Evolutionary conservation across 1,140 invertebrate species (phyloP).

Genomic region (Rhopalosiphum padi): DNA sequence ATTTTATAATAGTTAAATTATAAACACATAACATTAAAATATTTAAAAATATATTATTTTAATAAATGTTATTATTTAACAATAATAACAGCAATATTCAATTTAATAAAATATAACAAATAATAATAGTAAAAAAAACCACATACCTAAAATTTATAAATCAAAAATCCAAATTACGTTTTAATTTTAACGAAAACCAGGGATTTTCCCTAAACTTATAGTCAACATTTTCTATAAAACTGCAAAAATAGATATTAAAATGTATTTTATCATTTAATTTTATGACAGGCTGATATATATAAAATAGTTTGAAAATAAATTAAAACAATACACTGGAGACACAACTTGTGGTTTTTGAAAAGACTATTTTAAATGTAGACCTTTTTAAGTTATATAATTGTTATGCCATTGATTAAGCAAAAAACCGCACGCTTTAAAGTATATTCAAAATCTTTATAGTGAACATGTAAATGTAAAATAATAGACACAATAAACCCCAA

Average conservation of each 20-base stretch:
- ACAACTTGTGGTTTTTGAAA: not conserved
- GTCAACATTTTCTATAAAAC: not conserved
- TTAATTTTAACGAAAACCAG: not conserved
- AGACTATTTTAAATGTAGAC: not conserved
- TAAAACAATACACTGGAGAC: not conserved
- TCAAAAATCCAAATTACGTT: too few relatives aligned
- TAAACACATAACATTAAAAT: too few relatives aligned
- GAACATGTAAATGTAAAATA: not conserved
- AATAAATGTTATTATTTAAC: too few relatives aligned
- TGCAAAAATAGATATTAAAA: not conserved
- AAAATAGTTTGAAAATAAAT: conserved; percentile 8
- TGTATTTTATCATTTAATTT: not conserved
- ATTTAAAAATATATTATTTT: too few relatives aligned
- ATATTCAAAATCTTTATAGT: not conserved
- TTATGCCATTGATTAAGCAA: not conserved
- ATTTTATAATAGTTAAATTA: too few relatives aligned
- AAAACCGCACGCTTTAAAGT: not conserved
- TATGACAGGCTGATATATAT: not conserved
- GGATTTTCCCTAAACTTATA: not conserved
- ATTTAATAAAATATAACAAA: too few relatives aligned
- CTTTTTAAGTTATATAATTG: not conserved
- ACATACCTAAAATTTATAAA: too few relatives aligned
- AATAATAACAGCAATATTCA: too few relatives aligned
- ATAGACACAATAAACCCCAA: not conserved
- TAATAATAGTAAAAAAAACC: too few relatives aligned